phyloP scores from a whole-genome alignment of 2,888 invertebrate genomes.

The Lutraria lutraria region DNA sequence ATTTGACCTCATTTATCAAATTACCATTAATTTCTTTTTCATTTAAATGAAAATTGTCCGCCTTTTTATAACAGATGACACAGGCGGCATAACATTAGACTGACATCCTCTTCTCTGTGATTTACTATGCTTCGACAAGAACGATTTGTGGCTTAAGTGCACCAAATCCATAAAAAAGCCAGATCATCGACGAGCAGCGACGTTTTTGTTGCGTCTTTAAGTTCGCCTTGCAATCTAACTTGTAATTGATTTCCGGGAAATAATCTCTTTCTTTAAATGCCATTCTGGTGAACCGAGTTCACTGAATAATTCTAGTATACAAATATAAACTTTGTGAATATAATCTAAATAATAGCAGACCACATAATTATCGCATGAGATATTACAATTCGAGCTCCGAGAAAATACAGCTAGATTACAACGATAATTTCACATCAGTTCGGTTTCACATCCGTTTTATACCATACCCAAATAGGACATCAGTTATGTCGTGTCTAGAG shows the following conservation, averaged over 20 bases:
- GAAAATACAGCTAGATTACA: constrained; percentile 13
- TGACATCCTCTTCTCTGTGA: too few relatives aligned
- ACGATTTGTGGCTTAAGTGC: too few relatives aligned
- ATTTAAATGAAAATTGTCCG: too few relatives aligned
- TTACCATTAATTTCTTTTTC: too few relatives aligned
- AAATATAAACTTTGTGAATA: not conserved
- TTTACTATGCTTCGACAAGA: too few relatives aligned
- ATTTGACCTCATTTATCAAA: too few relatives aligned
- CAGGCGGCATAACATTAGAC: too few relatives aligned
- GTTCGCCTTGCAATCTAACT: not conserved
- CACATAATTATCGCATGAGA: constrained; percentile 3
- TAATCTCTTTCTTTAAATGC: not conserved
- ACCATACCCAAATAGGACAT: constrained; percentile 20
- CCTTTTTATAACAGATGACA: too few relatives aligned
- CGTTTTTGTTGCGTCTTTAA: too few relatives aligned
- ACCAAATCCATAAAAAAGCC: too few relatives aligned
- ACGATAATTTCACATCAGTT: constrained; percentile 32
- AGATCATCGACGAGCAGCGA: too few relatives aligned
- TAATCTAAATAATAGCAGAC: not conserved
- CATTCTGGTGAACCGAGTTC: not conserved
- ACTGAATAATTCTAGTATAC: not conserved
- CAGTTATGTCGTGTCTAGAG: constrained; percentile 20
- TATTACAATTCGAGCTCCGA: not conserved
- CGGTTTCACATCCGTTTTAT: constrained; percentile 9
- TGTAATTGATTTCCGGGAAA: not conserved